Evolutionary conservation across 92 coral and sea anemone species (phyloP), one percentile per base, ranked within the genome.

Genomic region (Siderastrea siderea): DNA sequence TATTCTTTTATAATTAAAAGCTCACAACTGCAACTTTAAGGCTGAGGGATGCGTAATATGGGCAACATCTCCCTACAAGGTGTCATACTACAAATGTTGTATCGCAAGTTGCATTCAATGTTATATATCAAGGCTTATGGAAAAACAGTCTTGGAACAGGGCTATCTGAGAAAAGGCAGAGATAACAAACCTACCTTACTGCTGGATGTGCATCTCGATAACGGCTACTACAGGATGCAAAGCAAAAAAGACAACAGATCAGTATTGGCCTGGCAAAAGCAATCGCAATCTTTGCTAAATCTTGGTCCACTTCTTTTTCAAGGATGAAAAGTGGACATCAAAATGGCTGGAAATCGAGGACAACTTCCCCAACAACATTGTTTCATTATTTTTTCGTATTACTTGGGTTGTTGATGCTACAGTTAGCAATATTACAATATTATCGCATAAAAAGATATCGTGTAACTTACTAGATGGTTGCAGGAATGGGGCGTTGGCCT

Each of bases 401-500:
- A 9, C 57, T 10, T 5, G 10, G 10, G 57, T 10, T 0, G 10
- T 53, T 1, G 64, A 5, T 14, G 0, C 14, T 59, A 59, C 10
- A 5, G 57, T 53, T 1, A 53, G 7, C 57, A 53, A 53, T 53
- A 10, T 2, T 6, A 10, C 10, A 53, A 53, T 5, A 53, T 5
- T 53, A 26, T 26, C 38, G 38, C 38, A 53, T 58, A 16, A 13
- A 19, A 2, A 17, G 2, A 15, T 7, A 1, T 50, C 2, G 44
- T 2, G 10, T 9, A 38, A 57, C 99, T 97, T 95, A 97, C 99
- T 93, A 97, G 47, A 96, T 94, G 49, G 95, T 96, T 2, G 99
- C 99, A 15, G 99, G 99, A 61, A 97, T 91, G 11, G 99, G 99
- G 44, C 99, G 90, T 76, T 96, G 96, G 49, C 99, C 99, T 46